Conservation (phyloP, 1,140 invertebrate genomes). For the Pygmarrhopalites habei region DNA sequence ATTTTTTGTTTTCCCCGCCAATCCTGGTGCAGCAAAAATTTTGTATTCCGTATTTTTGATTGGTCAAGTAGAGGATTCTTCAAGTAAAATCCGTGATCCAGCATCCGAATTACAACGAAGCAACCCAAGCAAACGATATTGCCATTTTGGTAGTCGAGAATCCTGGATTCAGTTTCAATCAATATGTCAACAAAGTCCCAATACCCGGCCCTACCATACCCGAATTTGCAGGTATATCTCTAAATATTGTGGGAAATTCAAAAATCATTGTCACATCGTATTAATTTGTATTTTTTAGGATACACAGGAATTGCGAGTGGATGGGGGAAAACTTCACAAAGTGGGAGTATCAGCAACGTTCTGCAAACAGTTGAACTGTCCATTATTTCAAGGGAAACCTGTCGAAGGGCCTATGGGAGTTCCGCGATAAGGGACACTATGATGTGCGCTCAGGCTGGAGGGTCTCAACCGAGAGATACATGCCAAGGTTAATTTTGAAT, state of each 20-base stretch:
- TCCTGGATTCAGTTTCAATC: neutral
- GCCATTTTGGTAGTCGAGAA: neutral
- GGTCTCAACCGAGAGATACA: slow-evolving; percentile 12
- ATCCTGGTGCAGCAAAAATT: too few species aligned
- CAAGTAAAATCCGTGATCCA: neutral
- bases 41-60: too few species aligned
- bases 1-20: too few species aligned
- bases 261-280: neutral
- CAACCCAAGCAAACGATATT: neutral
- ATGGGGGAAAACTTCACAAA: slow-evolving; percentile 28
- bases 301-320: neutral
- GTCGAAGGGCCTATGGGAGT: slow-evolving; percentile 41
- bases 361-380: slow-evolving; percentile 54
- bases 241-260: neutral
- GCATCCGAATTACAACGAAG: neutral
- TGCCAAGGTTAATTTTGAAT: slow-evolving; percentile 13
- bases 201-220: neutral
- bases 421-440: slow-evolving; percentile 47
- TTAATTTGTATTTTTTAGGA: neutral
- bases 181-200: neutral
- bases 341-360: slow-evolving; percentile 50
- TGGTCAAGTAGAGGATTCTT: too few species aligned
- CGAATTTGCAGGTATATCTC: neutral
- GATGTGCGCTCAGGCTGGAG: slow-evolving; percentile 56
- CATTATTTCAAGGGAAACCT: slow-evolving; percentile 50